Base-by-base conservation (phyloP, 2,113 vertebrate genomes). In the Capreolus pygargus region DNA sequence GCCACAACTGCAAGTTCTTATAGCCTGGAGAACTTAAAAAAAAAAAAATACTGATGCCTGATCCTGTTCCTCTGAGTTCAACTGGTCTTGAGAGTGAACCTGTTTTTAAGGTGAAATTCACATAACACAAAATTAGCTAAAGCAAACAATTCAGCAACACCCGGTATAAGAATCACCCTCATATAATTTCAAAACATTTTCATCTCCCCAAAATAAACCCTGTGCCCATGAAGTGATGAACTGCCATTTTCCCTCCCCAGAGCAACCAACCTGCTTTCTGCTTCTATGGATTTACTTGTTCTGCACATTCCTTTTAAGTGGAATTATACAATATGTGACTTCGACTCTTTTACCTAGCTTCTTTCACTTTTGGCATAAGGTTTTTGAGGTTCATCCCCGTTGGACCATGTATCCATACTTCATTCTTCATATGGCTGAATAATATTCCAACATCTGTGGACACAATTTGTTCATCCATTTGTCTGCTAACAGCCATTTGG, bases 381-480 rank as follows among this genome's bases (percentile, higher is more conserved):
- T 45, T 27, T 4, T 12, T 54, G 39, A 33, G 52, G 39, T 7
- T 27, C 30, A 15, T 43, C 88, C 27, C 13, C 0, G 5, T 2
- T 16, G 28, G 15, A n/a, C 39, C 58, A 47, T 0, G 1, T 5
- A 28, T 36, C 54, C 23, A 23, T 19, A 3, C 54, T 7, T n/a
- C 28, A 1, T 3, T 79, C 13, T 58, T 47, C 1, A 0, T 16
- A 27, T 16, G 70, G 88, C 3, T 50, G 89, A 27, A 33, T n/a
- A 27, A 19, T 19, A 36, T 2, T 50, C 15, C 43, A 47, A 0
- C 0, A 6, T 36, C 2, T 12, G 55, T 19, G 6, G 4, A 28
- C 21, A n/a, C 0, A 50, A 7, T 16, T n/a, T 27, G 43, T 50
- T 50, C 10, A 27, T 28, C 30, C 55, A 5, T 50, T 3, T 36